Evolutionary conservation across 2,888 invertebrate species (phyloP).

Genomic region (Sinohyriopsis cumingii): DNA sequence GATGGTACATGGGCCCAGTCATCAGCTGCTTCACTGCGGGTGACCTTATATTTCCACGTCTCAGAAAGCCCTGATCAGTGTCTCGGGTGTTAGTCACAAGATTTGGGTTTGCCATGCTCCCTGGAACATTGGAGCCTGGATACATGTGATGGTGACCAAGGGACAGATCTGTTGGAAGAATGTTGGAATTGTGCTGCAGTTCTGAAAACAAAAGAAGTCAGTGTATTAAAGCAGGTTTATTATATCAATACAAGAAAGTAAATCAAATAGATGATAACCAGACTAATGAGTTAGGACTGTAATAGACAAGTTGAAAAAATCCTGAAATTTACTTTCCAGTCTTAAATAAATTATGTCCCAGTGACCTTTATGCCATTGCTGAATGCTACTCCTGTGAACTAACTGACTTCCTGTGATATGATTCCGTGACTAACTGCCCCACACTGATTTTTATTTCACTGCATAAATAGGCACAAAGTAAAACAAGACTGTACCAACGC

Average conservation of each 20-base stretch:
- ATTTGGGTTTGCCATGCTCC: constrained; percentile 4
- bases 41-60: constrained; percentile 10
- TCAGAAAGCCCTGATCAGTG: constrained; percentile 1
- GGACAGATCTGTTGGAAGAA: constrained; percentile 63
- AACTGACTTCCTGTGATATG: no score
- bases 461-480: no score
- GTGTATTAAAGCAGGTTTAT: neutral
- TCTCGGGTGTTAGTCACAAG: constrained; percentile 1
- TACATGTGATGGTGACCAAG: neutral
- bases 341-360: no score
- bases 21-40: constrained; percentile 19
- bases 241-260: neutral
- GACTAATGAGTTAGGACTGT: no score
- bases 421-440: no score
- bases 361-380: no score
- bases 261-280: no score
- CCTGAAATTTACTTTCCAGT: no score
- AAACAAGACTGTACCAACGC: no score
- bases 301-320: no score
- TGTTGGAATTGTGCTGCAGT: constrained; percentile 82
- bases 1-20: constrained; percentile 9
- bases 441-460: no score
- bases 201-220: constrained; percentile 72
- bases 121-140: neutral
- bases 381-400: no score